Evolutionary conservation across 2,888 invertebrate genomes (phyloP), one percentile per base, ranked within the genome.

Genomic region (Platypus cylindrus): DNA sequence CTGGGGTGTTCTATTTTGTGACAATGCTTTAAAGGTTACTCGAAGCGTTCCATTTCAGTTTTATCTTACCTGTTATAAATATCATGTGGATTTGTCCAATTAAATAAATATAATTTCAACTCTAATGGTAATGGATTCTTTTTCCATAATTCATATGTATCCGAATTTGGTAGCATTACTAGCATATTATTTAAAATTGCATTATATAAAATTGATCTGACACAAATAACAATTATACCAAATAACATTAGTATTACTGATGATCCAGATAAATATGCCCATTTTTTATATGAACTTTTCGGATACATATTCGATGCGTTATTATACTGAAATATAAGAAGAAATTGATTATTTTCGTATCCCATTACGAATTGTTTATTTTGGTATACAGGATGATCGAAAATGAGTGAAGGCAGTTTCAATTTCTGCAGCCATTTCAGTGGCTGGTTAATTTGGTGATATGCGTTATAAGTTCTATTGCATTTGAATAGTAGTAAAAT

Each of bases 61-160:
- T 22, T 24, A 29, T n/a, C 29, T 5, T 25, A 40, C 36, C 34
- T 64, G 13, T 70, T 69, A 2, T 68, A 66, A 20, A 74, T 68
- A 31, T 73, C 69, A 9, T 76, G 68, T 0, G 81, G 71, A 59
- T 84, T 84, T 3, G 83, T 83, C 84, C 84, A 84, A 58, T 84
- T 84, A 59, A 73, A 83, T 45, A 82, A 66, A 52, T 74, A 78
- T 37, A 84, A 65, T 47, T 81, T 75, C 46, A 83, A 60, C 49
- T 62, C 66, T 11, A 82, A 58, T 0, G 75, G 71, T 18, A 80
- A 58, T 0, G 71, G 67, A 0, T 78, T 75, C 26, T 67, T 72
- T 50, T 71, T 67, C 89, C 89, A 90, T 30, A 77, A 58, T 2
- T 70, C 64, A 58, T 67, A 85, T 13, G 73, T 67, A 8, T 65